A percentile compares a stretch with the other conserved stretches of the same genome.
Conservation (phyloP, 1,140 invertebrate genomes). For the Drosophila malerkotliana region DNA sequence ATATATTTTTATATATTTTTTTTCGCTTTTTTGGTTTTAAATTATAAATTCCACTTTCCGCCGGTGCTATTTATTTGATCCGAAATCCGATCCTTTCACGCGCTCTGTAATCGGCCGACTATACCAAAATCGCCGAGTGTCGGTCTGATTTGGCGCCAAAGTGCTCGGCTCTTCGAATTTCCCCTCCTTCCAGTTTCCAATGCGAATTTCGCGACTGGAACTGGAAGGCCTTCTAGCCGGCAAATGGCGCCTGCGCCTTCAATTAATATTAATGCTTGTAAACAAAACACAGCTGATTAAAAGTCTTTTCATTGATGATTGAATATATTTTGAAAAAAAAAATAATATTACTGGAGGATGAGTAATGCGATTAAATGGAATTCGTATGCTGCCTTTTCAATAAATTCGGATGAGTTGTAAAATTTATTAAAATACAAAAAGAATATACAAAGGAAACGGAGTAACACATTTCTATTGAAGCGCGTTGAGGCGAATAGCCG, state of each 20-base stretch:
- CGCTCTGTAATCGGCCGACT: slow-evolving; percentile 56
- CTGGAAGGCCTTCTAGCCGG: slow-evolving; percentile 56
- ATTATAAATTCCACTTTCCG: not conserved
- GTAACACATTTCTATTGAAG: slow-evolving; percentile 18
- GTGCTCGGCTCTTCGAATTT: slow-evolving; percentile 47
- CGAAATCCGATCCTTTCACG: slow-evolving; percentile 53
- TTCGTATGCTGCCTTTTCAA: slow-evolving; percentile 12
- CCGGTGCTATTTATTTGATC: not conserved
- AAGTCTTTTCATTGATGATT: slow-evolving; percentile 50
- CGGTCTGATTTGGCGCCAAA: slow-evolving; percentile 61
- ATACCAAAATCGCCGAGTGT: slow-evolving; percentile 5
- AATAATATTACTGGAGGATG: not conserved
- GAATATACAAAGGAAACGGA: not conserved
- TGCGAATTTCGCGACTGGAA: slow-evolving; percentile 62
- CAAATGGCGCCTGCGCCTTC: slow-evolving; percentile 53
- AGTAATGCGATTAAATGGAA: slow-evolving; percentile 29
- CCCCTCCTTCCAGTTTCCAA: slow-evolving; percentile 61
- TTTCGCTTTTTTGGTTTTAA: not conserved
- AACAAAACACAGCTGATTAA: slow-evolving; percentile 64
- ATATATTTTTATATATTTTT: not conserved
- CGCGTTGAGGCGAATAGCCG: slow-evolving; percentile 3
- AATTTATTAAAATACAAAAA: slow-evolving; percentile 1
- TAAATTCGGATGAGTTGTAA: slow-evolving; percentile 39
- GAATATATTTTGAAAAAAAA: not conserved
- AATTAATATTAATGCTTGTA: slow-evolving; percentile 17